Base-by-base conservation (phyloP, 2,113 vertebrate genomes). In the Motacilla alba region DNA sequence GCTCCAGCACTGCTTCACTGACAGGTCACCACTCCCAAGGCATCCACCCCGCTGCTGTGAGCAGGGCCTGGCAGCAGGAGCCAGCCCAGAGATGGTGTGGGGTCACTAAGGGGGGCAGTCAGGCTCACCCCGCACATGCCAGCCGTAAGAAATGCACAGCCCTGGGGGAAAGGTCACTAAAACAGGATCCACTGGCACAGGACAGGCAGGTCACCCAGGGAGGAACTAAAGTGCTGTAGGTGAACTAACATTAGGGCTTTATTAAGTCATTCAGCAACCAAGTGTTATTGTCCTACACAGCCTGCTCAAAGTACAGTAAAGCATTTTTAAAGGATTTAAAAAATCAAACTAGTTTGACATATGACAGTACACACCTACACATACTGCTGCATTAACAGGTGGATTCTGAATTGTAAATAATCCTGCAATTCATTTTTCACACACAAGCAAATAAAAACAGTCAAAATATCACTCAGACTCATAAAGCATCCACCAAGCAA, bases 391-490 rank as follows among this genome's bases (percentile, higher is more conserved):
- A 96, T 93, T 88, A 97, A 94, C 92, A 96, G 94, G 81, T 97
- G 78, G 93, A 88, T 95, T 96, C 93, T 86, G 92, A 97, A 95
- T 62, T 93, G 93, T 92, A 83, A 86, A 85, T 90, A 95, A 97
- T 92, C 93, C 88, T 96, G 97, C 91, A 77, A 90, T 87, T 95
- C 30, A 81, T 92, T 94, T 94, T 89, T 97, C 95, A 96, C 83
- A 94, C 35, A 55, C 92, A 95, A 95, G 96, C 95, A 97, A 94
- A 96, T 95, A 92, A 96, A 96, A 96, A 91, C 88, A 97, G 93
- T 96, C 96, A 97, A 97, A 97, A 94, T 97, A 97, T 93, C 96
- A 97, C 95, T 86, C 92, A 91, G 94, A 91, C 95, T 96, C 94
- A 76, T 92, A 92, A 64, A 95, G 92, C 95, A 96, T 95, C 92